Conservation (phyloP, 2,888 invertebrate genomes). For the Pteria penguin region DNA sequence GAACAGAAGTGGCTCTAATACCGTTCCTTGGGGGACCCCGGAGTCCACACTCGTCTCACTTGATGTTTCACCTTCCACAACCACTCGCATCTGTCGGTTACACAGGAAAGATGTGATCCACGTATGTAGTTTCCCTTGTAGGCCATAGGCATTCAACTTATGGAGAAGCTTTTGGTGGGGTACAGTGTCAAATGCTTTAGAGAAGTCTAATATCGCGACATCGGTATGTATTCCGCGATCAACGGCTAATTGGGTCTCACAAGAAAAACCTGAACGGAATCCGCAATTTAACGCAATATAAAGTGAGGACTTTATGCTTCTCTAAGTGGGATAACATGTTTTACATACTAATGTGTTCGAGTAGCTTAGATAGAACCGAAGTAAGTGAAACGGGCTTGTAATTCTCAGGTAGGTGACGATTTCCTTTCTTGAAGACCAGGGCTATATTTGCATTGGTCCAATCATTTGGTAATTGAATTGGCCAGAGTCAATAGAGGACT, state of each 20-base stretch:
- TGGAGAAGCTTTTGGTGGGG: slow-evolving; percentile 19
- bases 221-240: slow-evolving; percentile 19
- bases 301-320: slow-evolving; percentile 4
- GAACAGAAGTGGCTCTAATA: slow-evolving; percentile 25
- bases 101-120: slow-evolving; percentile 21
- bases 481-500: slow-evolving; percentile 11
- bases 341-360: slow-evolving; percentile 25
- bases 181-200: slow-evolving; percentile 21
- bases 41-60: slow-evolving; percentile 3
- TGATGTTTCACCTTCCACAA: slow-evolving; percentile 20
- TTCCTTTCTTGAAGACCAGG: slow-evolving; percentile 28
- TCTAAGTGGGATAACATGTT: slow-evolving; percentile 30
- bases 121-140: slow-evolving; percentile 6
- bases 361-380: slow-evolving; percentile 12
- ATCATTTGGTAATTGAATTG: slow-evolving; percentile 1
- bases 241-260: slow-evolving; percentile 21
- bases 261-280: slow-evolving; percentile 19
- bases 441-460: slow-evolving; percentile 13
- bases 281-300: neutral
- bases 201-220: slow-evolving; percentile 10
- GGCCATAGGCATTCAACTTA: slow-evolving; percentile 24
- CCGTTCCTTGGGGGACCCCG: slow-evolving; percentile 37
- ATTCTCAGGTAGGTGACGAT: slow-evolving; percentile 25
- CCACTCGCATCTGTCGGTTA: slow-evolving; percentile 16
- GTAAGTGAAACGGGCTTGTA: slow-evolving; percentile 29